Evolutionary conservation across 2,888 invertebrate species (phyloP), one percentile per base, ranked within the genome.

Genomic region (Megastigmus dorsalis): DNA sequence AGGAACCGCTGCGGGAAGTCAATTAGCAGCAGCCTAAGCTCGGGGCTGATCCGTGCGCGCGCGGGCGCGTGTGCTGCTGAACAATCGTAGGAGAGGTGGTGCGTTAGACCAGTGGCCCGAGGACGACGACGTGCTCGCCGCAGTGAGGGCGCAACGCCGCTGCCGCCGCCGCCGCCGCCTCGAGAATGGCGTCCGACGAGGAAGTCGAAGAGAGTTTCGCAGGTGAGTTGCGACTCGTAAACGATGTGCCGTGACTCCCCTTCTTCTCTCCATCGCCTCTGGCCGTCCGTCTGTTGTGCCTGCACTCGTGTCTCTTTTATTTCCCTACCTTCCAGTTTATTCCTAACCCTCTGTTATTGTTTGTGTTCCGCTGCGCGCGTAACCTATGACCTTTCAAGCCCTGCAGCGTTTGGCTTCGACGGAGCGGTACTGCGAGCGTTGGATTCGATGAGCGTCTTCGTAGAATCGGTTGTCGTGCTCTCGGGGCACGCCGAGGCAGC

Each of bases 161-260:
- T 13, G n/a, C n/a, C 28, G 18, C 48, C 26, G 30, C 20, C 55
- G 33, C 38, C 55, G 48, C 41, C 69, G 62, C 54, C 71, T 23
- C 62, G 48, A 82, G 78, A 89, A 95, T 95, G 95, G 95, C 95
- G 89, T 95, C 95, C 79, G 95, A 95, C 85, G 95, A 95, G 87
- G 95, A 95, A 90, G 93, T 95, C 88, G 95, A 95, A 85, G 95
- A 95, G 88, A 93, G 93, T 88, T 94, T 93, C 88, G 95, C 94
- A 91, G 95, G 95, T 95, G 91, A 94, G 93, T n/a, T n/a, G n/a
- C n/a, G n/a, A n/a, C n/a, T n/a, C n/a, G n/a, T n/a, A n/a, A n/a
- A n/a, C n/a, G n/a, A n/a, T n/a, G n/a, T n/a, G n/a, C n/a, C n/a
- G n/a, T n/a, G n/a, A n/a, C n/a, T n/a, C n/a, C n/a, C n/a, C n/a